Conservation (phyloP, 2,797 vertebrate species). For the Tinamus major region DNA sequence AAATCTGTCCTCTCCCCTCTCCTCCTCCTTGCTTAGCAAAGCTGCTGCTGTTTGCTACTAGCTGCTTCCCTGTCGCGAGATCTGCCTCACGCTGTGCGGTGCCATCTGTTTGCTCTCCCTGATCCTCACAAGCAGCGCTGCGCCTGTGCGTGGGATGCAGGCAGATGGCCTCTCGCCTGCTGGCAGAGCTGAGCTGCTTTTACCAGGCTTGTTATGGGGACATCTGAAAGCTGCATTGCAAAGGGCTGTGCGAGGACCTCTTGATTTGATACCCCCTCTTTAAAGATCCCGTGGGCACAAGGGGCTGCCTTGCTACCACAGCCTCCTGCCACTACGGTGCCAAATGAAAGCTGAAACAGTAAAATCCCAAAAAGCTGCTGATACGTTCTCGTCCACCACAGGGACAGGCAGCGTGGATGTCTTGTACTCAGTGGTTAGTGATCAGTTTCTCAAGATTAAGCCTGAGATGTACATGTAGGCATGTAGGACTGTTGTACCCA, state of each 20-base stretch:
- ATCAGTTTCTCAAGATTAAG: background rate
- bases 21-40: background rate
- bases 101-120: background rate
- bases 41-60: background rate
- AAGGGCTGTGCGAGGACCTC: background rate
- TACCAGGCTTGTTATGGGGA: background rate
- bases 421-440: background rate
- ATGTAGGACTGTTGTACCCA: accelerated
- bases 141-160: background rate
- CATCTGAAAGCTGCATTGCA: background rate
- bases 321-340: background rate
- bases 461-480: accelerated
- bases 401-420: background rate
- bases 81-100: background rate
- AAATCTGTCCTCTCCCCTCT: background rate
- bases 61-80: background rate
- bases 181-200: background rate
- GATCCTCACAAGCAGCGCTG: background rate
- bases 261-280: background rate
- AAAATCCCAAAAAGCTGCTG: background rate
- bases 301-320: background rate
- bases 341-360: background rate
- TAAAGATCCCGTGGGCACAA: accelerated
- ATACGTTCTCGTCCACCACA: accelerated
- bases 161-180: background rate